phyloP scores from a whole-genome alignment of 2,888 invertebrate species.

The Unio delphinus region DNA sequence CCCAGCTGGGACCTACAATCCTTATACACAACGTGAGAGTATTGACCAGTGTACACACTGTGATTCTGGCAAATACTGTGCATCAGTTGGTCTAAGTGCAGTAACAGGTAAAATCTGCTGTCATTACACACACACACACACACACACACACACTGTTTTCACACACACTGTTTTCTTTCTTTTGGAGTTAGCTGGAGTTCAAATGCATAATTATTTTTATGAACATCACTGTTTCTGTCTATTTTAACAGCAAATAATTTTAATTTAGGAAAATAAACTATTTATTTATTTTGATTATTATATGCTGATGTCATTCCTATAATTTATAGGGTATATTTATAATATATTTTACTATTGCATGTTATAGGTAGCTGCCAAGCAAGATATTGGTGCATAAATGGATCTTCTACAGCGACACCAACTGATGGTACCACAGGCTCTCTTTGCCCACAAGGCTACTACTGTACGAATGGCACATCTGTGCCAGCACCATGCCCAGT shows the following conservation, averaged over 20 bases:
- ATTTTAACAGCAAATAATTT: neutral
- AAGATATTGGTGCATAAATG: conserved; percentile 62
- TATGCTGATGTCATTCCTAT: too few species aligned
- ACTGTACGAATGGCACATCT: conserved; percentile 57
- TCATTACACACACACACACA: neutral
- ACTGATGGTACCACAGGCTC: conserved; percentile 61
- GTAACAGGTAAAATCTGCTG: conserved; percentile 45
- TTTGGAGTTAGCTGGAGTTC: too few species aligned
- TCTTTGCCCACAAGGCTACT: conserved; percentile 61
- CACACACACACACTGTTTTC: too few species aligned
- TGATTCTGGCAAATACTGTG: conserved; percentile 66
- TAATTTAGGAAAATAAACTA: neutral
- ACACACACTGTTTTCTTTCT: neutral
- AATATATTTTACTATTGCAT: neutral
- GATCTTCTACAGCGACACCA: conserved; percentile 59
- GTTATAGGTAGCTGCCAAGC: conserved; percentile 53
- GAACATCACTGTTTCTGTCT: neutral
- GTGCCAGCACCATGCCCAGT: conserved; percentile 53
- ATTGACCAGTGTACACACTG: conserved; percentile 57
- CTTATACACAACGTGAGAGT: conserved; percentile 47
- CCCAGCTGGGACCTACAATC: conserved; percentile 65
- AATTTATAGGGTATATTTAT: too few species aligned
- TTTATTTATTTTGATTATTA: neutral
- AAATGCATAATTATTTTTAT: neutral
- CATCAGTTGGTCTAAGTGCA: conserved; percentile 36